phyloP scores from a whole-genome alignment of 2,797 vertebrate genomes.

The Glossophaga mutica region DNA sequence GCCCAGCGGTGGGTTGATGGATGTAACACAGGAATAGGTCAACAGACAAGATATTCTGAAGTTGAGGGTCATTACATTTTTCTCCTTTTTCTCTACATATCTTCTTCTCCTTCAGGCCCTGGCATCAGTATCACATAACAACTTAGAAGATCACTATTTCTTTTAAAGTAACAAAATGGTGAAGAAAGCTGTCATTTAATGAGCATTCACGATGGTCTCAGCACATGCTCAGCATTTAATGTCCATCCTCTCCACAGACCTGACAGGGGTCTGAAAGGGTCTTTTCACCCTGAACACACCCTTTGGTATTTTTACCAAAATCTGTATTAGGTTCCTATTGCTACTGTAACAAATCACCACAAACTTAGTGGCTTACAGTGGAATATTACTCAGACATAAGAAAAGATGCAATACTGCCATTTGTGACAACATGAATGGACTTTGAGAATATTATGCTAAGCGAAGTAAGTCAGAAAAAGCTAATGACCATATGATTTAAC shows the following conservation, averaged over 20 bases:
- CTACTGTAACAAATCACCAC: not conserved
- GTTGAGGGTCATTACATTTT: not conserved
- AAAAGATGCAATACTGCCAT: not conserved
- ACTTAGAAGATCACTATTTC: not conserved
- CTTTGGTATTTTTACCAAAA: not conserved
- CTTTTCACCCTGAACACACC: no score
- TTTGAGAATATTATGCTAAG: not conserved
- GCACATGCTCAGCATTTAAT: not conserved
- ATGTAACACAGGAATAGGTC: not conserved
- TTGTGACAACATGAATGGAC: not conserved
- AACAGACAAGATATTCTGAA: not conserved
- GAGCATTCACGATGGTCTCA: not conserved
- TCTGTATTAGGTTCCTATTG: not conserved
- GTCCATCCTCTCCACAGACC: not conserved
- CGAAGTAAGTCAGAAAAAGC: not conserved
- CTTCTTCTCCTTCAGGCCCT: not conserved
- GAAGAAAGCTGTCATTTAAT: not conserved
- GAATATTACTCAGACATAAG: not conserved
- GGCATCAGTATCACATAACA: not conserved
- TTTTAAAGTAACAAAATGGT: not conserved
- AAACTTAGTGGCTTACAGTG: not conserved
- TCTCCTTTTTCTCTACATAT: accelerated
- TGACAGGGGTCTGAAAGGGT: not conserved
- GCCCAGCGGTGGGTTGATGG: accelerated
- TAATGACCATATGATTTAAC: not conserved